Conservation (phyloP, 2,113 vertebrate genomes). For the Cyanoderma ruficeps region DNA sequence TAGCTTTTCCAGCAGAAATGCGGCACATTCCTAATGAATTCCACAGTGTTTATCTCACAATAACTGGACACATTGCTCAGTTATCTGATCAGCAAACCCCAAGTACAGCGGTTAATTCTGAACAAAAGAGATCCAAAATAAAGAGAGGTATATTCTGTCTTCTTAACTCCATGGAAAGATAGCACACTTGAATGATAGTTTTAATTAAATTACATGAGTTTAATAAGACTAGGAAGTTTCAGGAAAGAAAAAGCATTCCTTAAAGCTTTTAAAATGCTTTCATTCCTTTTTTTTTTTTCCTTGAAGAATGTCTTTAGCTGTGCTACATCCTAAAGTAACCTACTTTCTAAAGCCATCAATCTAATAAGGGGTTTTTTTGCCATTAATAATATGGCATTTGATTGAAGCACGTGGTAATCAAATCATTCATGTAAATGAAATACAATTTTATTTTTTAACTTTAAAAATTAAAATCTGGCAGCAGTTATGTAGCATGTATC, state of each 20-base stretch:
- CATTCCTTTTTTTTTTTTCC: background rate
- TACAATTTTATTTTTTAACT: background rate
- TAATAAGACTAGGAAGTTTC: slow-evolving; percentile 8
- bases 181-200: background rate
- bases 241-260: background rate
- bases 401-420: background rate
- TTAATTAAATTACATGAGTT: slow-evolving; percentile 27
- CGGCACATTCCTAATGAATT: background rate
- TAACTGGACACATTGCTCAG: background rate
- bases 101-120: background rate
- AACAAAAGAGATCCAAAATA: background rate
- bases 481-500: background rate
- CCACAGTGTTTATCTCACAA: background rate
- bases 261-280: background rate
- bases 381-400: background rate
- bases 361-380: background rate
- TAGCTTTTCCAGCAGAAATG: background rate
- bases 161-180: background rate
- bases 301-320: background rate
- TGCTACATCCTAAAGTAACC: background rate
- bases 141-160: background rate
- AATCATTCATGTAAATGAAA: background rate
- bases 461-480: background rate
- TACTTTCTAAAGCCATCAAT: background rate
- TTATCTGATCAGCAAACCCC: background rate